Conservation (phyloP, 1,140 invertebrate genomes). For the Phortica variegata region DNA sequence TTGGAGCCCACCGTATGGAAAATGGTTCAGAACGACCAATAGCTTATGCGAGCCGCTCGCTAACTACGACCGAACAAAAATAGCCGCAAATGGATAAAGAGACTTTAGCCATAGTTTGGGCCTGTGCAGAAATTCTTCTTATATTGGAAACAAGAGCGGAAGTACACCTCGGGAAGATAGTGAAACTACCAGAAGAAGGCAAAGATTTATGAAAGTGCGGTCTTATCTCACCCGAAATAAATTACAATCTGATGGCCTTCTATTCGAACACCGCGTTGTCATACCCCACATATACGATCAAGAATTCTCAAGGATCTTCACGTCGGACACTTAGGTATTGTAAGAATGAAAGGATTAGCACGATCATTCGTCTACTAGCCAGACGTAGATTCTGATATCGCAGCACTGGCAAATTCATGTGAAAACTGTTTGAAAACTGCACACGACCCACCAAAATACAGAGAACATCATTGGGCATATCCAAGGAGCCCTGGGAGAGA, state of each 20-base stretch:
- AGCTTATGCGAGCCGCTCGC: conserved; percentile 54
- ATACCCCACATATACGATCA: conserved; percentile 1
- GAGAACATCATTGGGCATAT: conserved; percentile 5
- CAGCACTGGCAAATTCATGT: conserved; percentile 16
- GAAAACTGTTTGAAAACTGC: neutral
- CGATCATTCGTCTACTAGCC: conserved; percentile 58
- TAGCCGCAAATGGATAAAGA: conserved; percentile 59
- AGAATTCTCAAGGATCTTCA: conserved; percentile 53
- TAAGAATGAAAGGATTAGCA: conserved; percentile 56
- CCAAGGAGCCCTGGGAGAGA: conserved; percentile 6
- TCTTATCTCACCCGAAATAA: neutral
- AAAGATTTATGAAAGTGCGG: neutral
- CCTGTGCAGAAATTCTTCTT: conserved; percentile 52
- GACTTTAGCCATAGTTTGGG: conserved; percentile 54
- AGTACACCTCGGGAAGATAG: neutral
- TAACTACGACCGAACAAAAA: conserved; percentile 56
- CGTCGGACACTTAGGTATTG: conserved; percentile 54
- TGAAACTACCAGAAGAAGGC: neutral
- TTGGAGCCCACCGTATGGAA: conserved; percentile 51
- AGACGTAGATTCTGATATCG: conserved; percentile 55
- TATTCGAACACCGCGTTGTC: neutral
- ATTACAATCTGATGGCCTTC: neutral
- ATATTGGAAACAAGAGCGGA: conserved; percentile 21
- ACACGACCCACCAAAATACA: conserved; percentile 5
- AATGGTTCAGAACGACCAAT: conserved; percentile 54